Percentiles rank a stretch among this genome's conserved stretches.
phyloP scores from a whole-genome alignment of 2,113 vertebrate genomes.

The Fregetta grallaria region DNA sequence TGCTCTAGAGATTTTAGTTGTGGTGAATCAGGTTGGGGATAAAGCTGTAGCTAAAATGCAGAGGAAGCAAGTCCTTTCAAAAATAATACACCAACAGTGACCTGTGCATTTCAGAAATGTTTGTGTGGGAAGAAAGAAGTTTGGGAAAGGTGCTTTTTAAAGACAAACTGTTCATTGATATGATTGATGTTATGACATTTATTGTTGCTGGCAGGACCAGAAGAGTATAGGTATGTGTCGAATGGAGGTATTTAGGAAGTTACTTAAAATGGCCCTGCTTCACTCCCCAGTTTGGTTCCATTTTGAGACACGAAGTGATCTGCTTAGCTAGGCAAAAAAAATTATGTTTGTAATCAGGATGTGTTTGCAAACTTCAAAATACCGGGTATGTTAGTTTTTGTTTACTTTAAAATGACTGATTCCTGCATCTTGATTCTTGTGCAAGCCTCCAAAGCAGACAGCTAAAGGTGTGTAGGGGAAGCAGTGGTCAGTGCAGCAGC shows the following conservation, averaged over 20 bases:
- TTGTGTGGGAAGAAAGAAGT: not conserved
- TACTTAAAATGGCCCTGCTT: not conserved
- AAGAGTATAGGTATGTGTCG: not conserved
- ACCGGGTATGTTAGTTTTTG: not conserved
- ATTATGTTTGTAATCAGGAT: not conserved
- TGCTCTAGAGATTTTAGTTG: not conserved
- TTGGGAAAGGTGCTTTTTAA: not conserved
- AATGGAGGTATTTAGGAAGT: not conserved
- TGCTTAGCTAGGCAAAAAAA: not conserved
- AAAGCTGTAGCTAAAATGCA: not conserved
- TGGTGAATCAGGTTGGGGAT: not conserved
- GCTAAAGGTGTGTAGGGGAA: not conserved
- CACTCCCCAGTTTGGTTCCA: not conserved
- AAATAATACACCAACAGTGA: not conserved
- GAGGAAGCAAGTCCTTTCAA: not conserved
- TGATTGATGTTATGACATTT: not conserved
- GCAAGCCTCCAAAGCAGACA: not conserved
- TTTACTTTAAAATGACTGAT: not conserved
- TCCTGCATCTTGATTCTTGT: not conserved
- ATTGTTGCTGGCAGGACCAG: not conserved
- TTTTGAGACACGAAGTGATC: not conserved
- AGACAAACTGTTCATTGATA: not conserved
- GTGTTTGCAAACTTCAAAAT: not conserved
- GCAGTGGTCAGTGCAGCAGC: accelerated
- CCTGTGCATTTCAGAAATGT: not conserved